Evolutionary conservation across 2,888 invertebrate species (phyloP), one percentile per base, ranked within the genome.

Genomic region (Theretra japonica): DNA sequence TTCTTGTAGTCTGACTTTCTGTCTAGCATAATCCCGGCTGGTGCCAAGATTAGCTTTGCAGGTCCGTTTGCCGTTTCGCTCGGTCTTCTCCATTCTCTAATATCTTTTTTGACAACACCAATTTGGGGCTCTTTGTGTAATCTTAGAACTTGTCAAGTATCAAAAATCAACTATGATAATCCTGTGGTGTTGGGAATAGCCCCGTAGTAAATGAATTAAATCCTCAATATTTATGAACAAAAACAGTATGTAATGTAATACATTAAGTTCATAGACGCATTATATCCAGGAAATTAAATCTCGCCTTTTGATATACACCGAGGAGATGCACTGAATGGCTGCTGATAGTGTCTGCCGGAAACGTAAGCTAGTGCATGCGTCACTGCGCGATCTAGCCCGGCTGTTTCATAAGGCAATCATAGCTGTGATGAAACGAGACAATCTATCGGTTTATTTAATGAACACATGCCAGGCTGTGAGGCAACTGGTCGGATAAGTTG

Each of bases 341-440:
- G 41, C 62, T 65, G 62, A 65, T 65, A 65, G 41, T 65, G 41
- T 65, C 41, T 65, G 62, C 62, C 41, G 33, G 65, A 65, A 65
- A 48, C 48, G 65, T 65, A 65, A 65, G 17, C 23, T 41, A 4
- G 48, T 41, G 53, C 53, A 65, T 48, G 48, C 65, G 65, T 65
- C 41, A 65, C 23, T 65, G 48, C 65, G 41, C 48, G 17, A 23
- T 21, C 41, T 65, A 23, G 17, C 48, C 23, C 41, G 65, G 48
- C 53, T 53, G 53, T 48, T 48, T 23, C 62, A 65, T 65, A 65
- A 65, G 21, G 41, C 65, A 65, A 65, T 48, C 58, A 15, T 25
- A 65, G 41, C 15, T 41, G 65, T 65, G 65, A 48, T 48, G 65
- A 65, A 65, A 65, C 48, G 41, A 48, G 48, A 65, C 65, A 65